A percentile compares a stretch with the other conserved stretches of the same genome.
Conservation (phyloP, 2,113 vertebrate species). For the Tretioscincus oriximinensis region DNA sequence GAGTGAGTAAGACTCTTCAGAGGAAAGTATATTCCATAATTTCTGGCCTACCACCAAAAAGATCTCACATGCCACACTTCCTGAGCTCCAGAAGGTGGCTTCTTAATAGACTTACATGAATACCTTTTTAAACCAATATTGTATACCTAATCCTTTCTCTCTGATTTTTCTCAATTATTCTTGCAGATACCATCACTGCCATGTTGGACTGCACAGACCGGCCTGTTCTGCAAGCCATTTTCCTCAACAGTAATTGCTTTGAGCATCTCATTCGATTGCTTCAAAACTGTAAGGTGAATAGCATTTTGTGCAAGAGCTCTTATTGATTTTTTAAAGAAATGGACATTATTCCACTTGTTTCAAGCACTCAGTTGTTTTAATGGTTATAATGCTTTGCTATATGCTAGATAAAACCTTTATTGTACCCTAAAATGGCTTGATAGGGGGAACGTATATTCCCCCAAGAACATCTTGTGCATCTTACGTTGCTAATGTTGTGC, state of each 20-base stretch:
- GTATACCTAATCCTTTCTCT: not conserved
- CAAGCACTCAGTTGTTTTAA: not conserved
- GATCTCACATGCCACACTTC: too few species aligned
- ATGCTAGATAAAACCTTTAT: not conserved
- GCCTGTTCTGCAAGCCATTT: constrained; percentile 96
- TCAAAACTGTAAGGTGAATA: constrained; percentile 96
- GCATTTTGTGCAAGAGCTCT: constrained; percentile 12
- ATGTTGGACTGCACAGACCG: constrained; percentile 97
- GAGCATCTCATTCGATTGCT: constrained; percentile 94
- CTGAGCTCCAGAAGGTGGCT: too few species aligned
- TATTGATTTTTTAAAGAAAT: constrained; percentile 9
- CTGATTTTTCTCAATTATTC: constrained; percentile 63
- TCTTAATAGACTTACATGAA: too few species aligned
- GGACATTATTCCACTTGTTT: not conserved
- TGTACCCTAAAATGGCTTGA: not conserved
- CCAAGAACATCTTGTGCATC: not conserved
- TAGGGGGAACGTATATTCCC: not conserved
- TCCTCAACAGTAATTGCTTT: constrained; percentile 98
- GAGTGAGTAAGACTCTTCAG: too few species aligned
- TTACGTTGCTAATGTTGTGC: not conserved
- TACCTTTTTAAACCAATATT: too few species aligned
- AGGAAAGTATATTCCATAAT: too few species aligned
- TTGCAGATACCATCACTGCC: constrained; percentile 90
- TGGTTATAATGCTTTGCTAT: not conserved
- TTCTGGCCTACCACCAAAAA: too few species aligned